Percentiles rank a stretch among this genome's conserved stretches.
Conservation (phyloP, 2,888 invertebrate species). For the Amaurobius ferox region DNA sequence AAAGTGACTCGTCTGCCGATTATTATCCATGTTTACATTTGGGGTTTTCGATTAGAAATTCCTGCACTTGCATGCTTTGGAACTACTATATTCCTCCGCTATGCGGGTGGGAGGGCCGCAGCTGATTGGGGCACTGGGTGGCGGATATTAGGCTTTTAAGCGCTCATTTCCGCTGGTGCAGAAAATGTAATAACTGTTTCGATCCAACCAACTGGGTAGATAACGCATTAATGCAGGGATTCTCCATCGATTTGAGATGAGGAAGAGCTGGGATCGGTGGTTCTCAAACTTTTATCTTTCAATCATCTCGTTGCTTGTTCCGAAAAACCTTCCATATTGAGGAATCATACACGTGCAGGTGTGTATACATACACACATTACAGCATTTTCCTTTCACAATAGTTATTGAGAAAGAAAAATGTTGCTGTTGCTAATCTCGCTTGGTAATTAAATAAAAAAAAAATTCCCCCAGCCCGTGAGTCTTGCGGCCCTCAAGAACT, state of each 20-base stretch:
- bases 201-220: constrained; percentile 39
- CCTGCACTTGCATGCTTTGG: constrained; percentile 4
- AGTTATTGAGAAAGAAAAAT: too few species aligned
- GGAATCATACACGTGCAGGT: too few species aligned
- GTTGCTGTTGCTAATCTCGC: too few species aligned
- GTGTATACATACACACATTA: too few species aligned
- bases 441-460: too few species aligned
- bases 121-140: not conserved
- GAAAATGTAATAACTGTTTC: constrained; percentile 58
- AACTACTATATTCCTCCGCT: constrained; percentile 5
- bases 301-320: too few species aligned
- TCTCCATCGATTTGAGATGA: constrained; percentile 34
- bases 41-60: constrained; percentile 9
- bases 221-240: constrained; percentile 7
- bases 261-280: constrained; percentile 4
- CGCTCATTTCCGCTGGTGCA: constrained; percentile 49
- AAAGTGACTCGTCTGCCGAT: not conserved
- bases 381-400: too few species aligned
- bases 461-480: too few species aligned
- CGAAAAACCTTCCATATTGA: too few species aligned
- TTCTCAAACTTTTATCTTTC: too few species aligned
- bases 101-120: not conserved
- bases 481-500: too few species aligned
- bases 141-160: constrained; percentile 64
- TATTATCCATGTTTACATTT: constrained; percentile 18